Evolutionary conservation across 1,140 invertebrate genomes (phyloP).

Genomic region (Scaptomyza hsui): DNA sequence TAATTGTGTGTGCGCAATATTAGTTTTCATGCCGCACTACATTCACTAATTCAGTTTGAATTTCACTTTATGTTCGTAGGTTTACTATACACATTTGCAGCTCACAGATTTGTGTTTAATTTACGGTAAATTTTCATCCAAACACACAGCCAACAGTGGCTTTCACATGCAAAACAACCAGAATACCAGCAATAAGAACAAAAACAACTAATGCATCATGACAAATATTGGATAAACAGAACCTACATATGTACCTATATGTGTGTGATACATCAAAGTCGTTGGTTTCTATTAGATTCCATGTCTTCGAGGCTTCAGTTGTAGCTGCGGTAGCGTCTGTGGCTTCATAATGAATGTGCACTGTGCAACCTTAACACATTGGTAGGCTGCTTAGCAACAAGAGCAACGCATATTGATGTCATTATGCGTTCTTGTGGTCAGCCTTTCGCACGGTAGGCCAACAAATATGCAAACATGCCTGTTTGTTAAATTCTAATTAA

Average conservation of each 20-base stretch:
- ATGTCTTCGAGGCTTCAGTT: conserved; percentile 11
- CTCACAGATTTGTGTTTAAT: background rate
- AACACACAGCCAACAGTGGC: background rate
- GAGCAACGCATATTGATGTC: conserved; percentile 49
- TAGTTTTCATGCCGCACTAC: background rate
- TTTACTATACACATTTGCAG: conserved; percentile 9
- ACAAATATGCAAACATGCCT: background rate
- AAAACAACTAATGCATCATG: conserved; percentile 1
- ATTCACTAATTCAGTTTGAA: background rate
- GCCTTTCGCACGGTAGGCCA: conserved; percentile 2
- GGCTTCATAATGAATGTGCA: conserved; percentile 66
- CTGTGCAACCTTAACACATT: conserved; percentile 36
- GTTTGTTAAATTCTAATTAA: conserved; percentile 61
- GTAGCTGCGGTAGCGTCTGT: conserved; percentile 42
- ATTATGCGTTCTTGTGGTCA: conserved; percentile 50
- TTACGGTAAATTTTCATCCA: conserved; percentile 16
- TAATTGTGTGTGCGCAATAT: conserved; percentile 12
- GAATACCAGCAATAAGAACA: background rate
- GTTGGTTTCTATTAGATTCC: background rate
- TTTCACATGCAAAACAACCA: conserved; percentile 9
- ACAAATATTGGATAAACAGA: conserved; percentile 20
- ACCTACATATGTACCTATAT: too few species aligned
- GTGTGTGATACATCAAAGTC: conserved; percentile 14
- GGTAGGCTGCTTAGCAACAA: conserved; percentile 30
- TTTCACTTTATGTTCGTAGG: background rate